A percentile compares a stretch with the other conserved stretches of the same genome.
Conservation (phyloP, 1,140 invertebrate genomes). For the Coptotermes formosanus region DNA sequence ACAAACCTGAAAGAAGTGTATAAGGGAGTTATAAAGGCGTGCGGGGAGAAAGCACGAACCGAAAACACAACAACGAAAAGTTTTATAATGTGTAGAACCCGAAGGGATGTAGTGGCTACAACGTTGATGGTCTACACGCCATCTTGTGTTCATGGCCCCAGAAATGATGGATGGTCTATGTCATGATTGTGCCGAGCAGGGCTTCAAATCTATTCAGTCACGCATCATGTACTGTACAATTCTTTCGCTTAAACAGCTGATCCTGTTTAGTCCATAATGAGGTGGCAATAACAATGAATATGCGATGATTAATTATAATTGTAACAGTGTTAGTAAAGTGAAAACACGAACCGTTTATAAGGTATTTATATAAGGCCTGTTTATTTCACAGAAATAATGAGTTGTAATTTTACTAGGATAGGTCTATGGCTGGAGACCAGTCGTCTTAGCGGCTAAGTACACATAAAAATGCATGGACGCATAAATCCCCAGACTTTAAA, state of each 20-base stretch:
- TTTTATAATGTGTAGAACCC: constrained; percentile 3
- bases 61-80: background rate
- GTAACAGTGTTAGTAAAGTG: too few relatives aligned
- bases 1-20: background rate
- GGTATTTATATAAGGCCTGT: too few relatives aligned
- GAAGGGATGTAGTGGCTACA: background rate
- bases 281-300: too few relatives aligned
- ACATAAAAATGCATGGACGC: too few relatives aligned
- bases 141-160: constrained; percentile 9
- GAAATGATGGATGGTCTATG: constrained; percentile 4
- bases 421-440: too few relatives aligned
- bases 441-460: too few relatives aligned
- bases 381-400: too few relatives aligned
- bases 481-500: too few relatives aligned
- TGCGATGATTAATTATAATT: too few relatives aligned
- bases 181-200: background rate
- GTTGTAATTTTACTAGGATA: too few relatives aligned
- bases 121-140: background rate
- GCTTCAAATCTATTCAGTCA: background rate
- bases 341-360: too few relatives aligned
- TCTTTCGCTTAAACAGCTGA: background rate
- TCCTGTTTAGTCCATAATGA: too few relatives aligned
- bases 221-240: background rate
- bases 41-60: background rate
- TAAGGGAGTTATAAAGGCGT: background rate